Base-by-base conservation (phyloP, 2,113 vertebrate species). In the Psittacus erithacus region DNA sequence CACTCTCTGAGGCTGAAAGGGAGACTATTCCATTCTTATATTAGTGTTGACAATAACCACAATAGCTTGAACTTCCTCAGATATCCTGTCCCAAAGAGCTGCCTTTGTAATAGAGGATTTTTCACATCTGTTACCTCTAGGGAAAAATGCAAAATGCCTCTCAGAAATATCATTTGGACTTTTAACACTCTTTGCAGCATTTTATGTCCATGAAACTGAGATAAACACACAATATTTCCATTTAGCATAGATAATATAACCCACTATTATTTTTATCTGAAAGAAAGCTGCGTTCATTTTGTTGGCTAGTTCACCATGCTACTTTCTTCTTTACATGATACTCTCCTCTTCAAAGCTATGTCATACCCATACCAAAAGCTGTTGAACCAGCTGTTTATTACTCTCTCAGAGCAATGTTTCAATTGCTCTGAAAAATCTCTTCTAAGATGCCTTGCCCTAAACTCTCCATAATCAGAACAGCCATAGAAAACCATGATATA, bases 41-140 rank as follows among this genome's bases (percentile, higher is more conserved):
- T 85, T 55, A 94, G 33, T 23, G 57, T 85, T 89, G 84, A 95
- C 78, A 95, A 85, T 47, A 89, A 89, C 35, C 57, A 91, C 65
- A 90, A 91, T 69, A 94, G 73, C 41, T 59, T 90, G 71, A 90
- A 86, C 68, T 86, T 67, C 47, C 43, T 70, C 71, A 81, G 33
- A 78, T 81, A 80, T 25, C 53, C 38, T 62, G 41, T 87, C 63
- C 52, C 73, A 87, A 82, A 24, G 47, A 87, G 53, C 46, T 91
- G 71, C 49, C 67, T 84, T 79, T 73, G 68, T 79, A 69, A 92
- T 25, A 76, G 1, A 68, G 12, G 35, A 62, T 57, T 93, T 96
- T 92, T 87, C 64, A 81, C 55, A 74, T 70, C 60, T 86, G 14
- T 65, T 89, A 69, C 55, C 35, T 73, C 33, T 8, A 52, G 38